Evolutionary conservation across 2,888 invertebrate genomes (phyloP), one percentile per base, ranked within the genome.

Genomic region (Odontothrips loti): DNA sequence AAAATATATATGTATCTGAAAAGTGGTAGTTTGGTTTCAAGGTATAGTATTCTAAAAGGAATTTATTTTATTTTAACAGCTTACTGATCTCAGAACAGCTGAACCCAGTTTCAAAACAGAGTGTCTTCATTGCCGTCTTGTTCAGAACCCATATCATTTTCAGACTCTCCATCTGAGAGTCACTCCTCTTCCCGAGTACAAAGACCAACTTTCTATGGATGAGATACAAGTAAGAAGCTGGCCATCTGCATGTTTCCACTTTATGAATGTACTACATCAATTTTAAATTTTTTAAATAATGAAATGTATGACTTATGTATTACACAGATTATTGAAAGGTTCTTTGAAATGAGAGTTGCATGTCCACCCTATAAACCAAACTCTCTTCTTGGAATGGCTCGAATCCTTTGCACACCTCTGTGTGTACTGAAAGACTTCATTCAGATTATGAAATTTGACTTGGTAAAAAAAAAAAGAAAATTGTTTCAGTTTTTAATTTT

Each of bases 61-160:
- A 6, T 43, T n/a, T 75, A 48, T 81, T 80, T 58, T 81, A 47
- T 81, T 15, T 82, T 85, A 84, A 17, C 87, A 94, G 94, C 86
- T 95, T 81, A 93, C 92, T 1, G 89, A 91, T 81, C 90, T 96
- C 82, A 91, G 91, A 80, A 93, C 92, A 23, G 93, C 91, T 80
- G 97, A 97, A 86, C 95, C 95, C 0, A 96, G 95, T 17, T 98
- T 98, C 88, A 96, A 96, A 86, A 95, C 95, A 47, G 97, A 97
- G 84, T 91, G 91, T 80, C 88, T 98, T 83, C 95, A 95, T 86
- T 97, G 95, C 86, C 92, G 96, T 83, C 95, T 98, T 81, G 92
- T 93, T 80, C 90, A 97, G 82, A 96, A 97, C 88, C 93, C 95
- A 51, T 92, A 93, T 85, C 96, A 96, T 87, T 91, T 96, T 88